Evolutionary conservation across 2,888 invertebrate genomes (phyloP), one percentile per base, ranked within the genome.

Genomic region (Atethmia centrago): DNA sequence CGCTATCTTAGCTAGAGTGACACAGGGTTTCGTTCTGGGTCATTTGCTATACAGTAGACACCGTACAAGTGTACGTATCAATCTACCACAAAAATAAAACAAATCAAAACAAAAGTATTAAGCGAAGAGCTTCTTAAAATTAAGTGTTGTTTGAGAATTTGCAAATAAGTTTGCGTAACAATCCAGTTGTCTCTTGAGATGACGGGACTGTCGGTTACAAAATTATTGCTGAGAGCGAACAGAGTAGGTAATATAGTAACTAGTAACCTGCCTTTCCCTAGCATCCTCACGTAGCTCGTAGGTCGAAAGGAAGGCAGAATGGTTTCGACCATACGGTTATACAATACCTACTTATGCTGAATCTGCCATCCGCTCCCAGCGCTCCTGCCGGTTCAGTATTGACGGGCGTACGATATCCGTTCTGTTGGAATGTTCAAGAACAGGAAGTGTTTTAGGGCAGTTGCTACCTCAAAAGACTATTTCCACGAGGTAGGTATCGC

Each of bases 321-420:
- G 3, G 10, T 56, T 71, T 47, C 1, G n/a, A 47, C 31, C 19
- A 69, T 31, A 14, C n/a, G 14, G 28, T 21, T 28, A 36, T 40
- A 40, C 40, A 40, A 9, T 36, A 68, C 25, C 21, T 40, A 68
- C 36, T 36, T 28, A 19, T 8, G 25, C 12, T 53, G 25, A 28
- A 63, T 73, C 45, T 40, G 12, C n/a, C 19, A 40, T 47, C 28
- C 21, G 28, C 28, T 55, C 28, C 16, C 9, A 25, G 28, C 21
- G 14, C 28, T 51, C 12, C n/a, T 59, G 25, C n/a, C 42, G 25
- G 25, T 56, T 65, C 42, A 42, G 25, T 65, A 74, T 49, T 74
- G 77, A 51, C 49, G n/a, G n/a, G n/a, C n/a, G n/a, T n/a, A n/a
- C n/a, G n/a, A 74, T 59, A 74, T 74, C 42, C 45, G 74, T 68